Evolutionary conservation across 2,888 invertebrate species (phyloP).

Genomic region (Lypha dubia): DNA sequence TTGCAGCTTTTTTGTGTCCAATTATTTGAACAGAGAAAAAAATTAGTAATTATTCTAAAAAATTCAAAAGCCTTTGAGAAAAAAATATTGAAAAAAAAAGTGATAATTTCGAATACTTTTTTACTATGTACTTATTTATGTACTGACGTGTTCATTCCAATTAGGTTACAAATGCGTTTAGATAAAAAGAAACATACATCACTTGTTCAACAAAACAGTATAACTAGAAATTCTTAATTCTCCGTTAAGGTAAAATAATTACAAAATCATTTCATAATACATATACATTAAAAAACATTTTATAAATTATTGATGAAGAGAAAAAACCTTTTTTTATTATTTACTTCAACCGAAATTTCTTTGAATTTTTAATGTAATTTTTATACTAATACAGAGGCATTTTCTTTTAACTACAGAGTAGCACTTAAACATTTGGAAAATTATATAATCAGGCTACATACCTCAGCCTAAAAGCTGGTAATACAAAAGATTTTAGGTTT

Average conservation of each 20-base stretch:
- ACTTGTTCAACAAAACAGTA: not conserved
- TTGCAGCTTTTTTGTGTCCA: slow-evolving; percentile 41
- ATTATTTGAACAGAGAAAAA: slow-evolving; percentile 19
- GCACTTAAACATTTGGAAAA: too few relatives aligned
- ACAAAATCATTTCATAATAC: not conserved
- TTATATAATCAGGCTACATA: too few relatives aligned
- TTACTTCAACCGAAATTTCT: too few relatives aligned
- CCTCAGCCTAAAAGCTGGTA: too few relatives aligned
- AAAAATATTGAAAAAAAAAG: slow-evolving; percentile 36
- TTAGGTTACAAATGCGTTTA: not conserved
- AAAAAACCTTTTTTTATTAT: not conserved
- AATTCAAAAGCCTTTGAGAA: slow-evolving; percentile 57
- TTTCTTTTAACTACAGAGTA: too few relatives aligned
- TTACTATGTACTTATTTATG: not conserved
- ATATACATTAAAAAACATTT: too few relatives aligned
- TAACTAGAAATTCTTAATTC: not conserved
- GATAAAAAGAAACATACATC: slow-evolving; percentile 7
- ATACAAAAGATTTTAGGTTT: too few relatives aligned
- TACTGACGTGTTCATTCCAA: not conserved
- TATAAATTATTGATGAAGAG: not conserved
- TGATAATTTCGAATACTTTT: slow-evolving; percentile 36
- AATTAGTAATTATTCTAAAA: slow-evolving; percentile 38
- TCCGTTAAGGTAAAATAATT: not conserved
- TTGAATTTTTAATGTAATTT: too few relatives aligned
- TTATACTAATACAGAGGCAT: too few relatives aligned